A percentile compares a stretch with the other conserved stretches of the same genome.
Conservation (phyloP, 64 coral and sea anemone genomes). For the Actinia tenebrosa region DNA sequence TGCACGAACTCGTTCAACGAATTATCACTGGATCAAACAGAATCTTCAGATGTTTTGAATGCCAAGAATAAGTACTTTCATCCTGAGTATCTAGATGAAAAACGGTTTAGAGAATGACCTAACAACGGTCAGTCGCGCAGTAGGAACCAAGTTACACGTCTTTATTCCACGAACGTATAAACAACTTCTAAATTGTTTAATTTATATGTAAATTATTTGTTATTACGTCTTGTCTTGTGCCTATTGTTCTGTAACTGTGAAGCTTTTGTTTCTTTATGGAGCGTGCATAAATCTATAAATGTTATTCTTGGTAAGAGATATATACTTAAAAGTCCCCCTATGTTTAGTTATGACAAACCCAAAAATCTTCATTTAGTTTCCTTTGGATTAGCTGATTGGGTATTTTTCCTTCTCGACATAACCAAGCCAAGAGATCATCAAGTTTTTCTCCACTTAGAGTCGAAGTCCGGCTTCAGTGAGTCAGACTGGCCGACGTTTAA, state of each 20-base stretch:
- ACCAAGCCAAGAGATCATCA: neutral
- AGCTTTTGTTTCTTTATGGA: neutral
- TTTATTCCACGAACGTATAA: neutral
- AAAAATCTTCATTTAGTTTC: neutral
- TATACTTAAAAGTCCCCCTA: neutral
- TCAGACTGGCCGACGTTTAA: neutral
- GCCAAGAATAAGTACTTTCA: neutral
- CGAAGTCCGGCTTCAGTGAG: neutral
- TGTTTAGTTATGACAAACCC: neutral
- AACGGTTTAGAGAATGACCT: neutral
- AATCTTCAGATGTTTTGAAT: neutral
- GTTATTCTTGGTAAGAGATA: neutral
- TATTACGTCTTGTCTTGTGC: conserved; percentile 3
- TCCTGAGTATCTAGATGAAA: neutral
- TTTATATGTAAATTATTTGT: conserved; percentile 28
- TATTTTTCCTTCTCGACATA: neutral
- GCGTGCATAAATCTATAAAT: neutral
- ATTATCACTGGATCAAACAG: neutral
- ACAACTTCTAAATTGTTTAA: conserved; percentile 19
- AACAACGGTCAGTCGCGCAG: neutral
- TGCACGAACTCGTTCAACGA: neutral
- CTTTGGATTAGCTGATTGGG: neutral
- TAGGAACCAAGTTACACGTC: neutral
- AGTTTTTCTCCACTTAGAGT: neutral
- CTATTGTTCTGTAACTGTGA: neutral